A percentile compares a stretch with the other conserved stretches of the same genome.
Conservation (phyloP, 2,888 invertebrate species). For the Cactoblastis cactorum region DNA sequence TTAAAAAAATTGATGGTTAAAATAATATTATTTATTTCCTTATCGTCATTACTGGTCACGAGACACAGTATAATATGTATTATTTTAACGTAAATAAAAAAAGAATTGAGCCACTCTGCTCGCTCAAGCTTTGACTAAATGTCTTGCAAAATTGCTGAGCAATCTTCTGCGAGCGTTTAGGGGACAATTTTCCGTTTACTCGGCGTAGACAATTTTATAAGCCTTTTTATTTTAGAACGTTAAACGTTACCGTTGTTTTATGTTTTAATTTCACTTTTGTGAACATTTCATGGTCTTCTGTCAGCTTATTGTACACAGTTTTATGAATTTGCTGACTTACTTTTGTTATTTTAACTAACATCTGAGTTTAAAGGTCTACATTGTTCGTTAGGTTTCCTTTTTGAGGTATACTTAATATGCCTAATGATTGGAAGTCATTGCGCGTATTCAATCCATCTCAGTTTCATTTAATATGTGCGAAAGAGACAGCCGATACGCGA, state of each 20-base stretch:
- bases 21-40: no score
- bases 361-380: no score
- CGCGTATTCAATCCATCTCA: no score
- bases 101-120: neutral
- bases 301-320: neutral
- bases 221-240: constrained; percentile 7
- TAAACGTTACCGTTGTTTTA: constrained; percentile 1
- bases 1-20: no score
- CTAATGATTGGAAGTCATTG: no score
- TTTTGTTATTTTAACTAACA: neutral
- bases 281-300: neutral
- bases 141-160: neutral
- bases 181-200: neutral
- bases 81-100: no score
- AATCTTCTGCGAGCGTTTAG: constrained; percentile 1
- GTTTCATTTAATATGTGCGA: no score
- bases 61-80: no score
- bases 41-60: no score
- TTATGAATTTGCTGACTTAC: neutral
- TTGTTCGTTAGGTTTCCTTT: no score
- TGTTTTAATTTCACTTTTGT: neutral
- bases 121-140: neutral
- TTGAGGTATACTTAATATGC: no score
- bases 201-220: constrained; percentile 7
- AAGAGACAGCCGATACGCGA: no score